Evolutionary conservation across 2,113 vertebrate species (phyloP).

Genomic region (Rostratula benghalensis): DNA sequence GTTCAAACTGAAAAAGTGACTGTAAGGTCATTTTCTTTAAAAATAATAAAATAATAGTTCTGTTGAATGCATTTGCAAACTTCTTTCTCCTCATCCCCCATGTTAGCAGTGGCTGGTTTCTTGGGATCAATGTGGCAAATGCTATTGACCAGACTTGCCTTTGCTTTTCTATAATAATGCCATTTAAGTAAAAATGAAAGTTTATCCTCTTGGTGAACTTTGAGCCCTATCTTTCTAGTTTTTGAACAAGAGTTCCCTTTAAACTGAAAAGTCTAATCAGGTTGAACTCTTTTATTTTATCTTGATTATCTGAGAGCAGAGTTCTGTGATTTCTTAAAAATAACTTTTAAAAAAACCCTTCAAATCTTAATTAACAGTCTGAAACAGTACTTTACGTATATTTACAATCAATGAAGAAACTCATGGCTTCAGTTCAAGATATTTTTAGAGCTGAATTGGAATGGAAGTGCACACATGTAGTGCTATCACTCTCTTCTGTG

Average conservation of each 20-base stretch:
- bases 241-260: not conserved
- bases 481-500: not conserved
- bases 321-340: not conserved
- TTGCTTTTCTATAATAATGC: not conserved
- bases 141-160: not conserved
- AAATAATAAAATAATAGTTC: not conserved
- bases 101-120: not conserved
- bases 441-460: not conserved
- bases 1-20: not conserved
- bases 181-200: not conserved
- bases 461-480: not conserved
- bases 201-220: not conserved
- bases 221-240: not conserved
- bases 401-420: not conserved
- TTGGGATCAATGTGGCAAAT: not conserved
- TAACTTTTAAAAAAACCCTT: fast-evolving
- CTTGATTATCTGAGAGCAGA: not conserved
- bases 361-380: not conserved
- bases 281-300: not conserved
- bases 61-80: not conserved
- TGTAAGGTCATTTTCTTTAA: not conserved
- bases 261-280: not conserved
- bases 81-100: not conserved
- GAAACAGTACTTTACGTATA: not conserved
- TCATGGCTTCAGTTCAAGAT: not conserved